Conservation (phyloP, 2,888 invertebrate species). For the Lycaena phlaeas region DNA sequence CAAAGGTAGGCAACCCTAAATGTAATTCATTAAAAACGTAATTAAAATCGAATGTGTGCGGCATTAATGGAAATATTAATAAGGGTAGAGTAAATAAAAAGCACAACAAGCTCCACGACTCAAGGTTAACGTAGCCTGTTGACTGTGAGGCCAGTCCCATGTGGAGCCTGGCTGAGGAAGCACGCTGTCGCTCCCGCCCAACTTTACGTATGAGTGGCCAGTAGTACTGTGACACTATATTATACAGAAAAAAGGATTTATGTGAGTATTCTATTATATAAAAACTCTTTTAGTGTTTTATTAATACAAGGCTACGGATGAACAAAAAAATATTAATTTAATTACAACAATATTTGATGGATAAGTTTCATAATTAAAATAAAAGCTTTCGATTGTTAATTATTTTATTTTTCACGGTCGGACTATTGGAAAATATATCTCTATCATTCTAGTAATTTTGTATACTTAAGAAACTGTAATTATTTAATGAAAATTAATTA, state of each 20-base stretch:
- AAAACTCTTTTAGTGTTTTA: too few species aligned
- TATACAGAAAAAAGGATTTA: neutral
- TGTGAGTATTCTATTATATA: conserved; percentile 4
- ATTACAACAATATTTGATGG: too few species aligned
- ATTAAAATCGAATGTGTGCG: conserved; percentile 1
- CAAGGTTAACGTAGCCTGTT: conserved; percentile 10
- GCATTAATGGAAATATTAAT: conserved; percentile 1
- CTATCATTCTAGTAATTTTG: too few species aligned
- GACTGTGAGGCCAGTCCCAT: conserved; percentile 12
- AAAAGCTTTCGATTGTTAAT: too few species aligned
- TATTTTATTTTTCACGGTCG: too few species aligned
- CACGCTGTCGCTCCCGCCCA: conserved; percentile 10
- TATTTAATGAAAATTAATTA: too few species aligned
- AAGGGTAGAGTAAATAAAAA: conserved; percentile 3
- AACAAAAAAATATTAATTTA: too few species aligned
- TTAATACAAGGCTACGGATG: too few species aligned
- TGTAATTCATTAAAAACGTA: neutral
- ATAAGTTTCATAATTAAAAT: too few species aligned
- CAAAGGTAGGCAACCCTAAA: neutral
- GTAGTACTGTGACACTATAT: neutral
- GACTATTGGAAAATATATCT: too few species aligned
- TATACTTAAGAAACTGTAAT: too few species aligned
- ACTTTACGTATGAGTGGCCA: neutral
- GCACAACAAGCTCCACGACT: conserved; percentile 1
- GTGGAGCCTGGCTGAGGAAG: conserved; percentile 9